Evolutionary conservation across 2,888 invertebrate species (phyloP).

Genomic region (Drosophila affinis): DNA sequence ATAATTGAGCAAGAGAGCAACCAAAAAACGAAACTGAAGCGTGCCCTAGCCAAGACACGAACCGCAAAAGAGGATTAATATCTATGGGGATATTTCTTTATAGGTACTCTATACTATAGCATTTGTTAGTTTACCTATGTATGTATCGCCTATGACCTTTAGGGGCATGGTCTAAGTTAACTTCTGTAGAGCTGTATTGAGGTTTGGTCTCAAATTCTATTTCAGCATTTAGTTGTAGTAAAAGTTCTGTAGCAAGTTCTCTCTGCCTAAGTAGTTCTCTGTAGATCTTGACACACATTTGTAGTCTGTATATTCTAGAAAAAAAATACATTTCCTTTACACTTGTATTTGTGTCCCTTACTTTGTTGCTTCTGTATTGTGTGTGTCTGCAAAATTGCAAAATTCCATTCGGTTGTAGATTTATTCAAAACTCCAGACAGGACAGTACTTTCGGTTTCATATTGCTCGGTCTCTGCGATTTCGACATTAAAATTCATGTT

Average conservation of each 20-base stretch:
- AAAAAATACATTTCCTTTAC: conserved; percentile 25
- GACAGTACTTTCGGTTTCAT: conserved; percentile 59
- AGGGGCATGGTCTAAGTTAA: conserved; percentile 51
- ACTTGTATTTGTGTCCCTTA: conserved; percentile 30
- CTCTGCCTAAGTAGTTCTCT: conserved; percentile 38
- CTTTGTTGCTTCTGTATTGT: conserved; percentile 47
- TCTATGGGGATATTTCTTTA: conserved; percentile 51
- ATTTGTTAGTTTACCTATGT: conserved; percentile 57
- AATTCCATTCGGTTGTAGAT: conserved; percentile 37
- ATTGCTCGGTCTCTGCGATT: conserved; percentile 46
- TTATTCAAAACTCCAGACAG: conserved; percentile 44
- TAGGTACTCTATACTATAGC: conserved; percentile 31
- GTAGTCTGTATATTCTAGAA: conserved; percentile 55
- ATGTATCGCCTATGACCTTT: conserved; percentile 46
- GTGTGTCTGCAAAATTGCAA: conserved; percentile 46
- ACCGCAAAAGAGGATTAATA: conserved; percentile 15
- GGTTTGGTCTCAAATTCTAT: conserved; percentile 34
- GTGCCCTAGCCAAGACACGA: conserved; percentile 9
- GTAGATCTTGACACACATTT: conserved; percentile 46
- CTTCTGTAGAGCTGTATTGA: conserved; percentile 44
- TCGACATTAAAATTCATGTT: conserved; percentile 62
- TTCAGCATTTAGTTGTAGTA: conserved; percentile 66
- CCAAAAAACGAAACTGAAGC: conserved; percentile 11
- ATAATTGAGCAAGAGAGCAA: background rate
- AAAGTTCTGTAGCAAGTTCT: conserved; percentile 46